Conservation (phyloP, 2,113 vertebrate species). For the Pterophyllum scalare region DNA sequence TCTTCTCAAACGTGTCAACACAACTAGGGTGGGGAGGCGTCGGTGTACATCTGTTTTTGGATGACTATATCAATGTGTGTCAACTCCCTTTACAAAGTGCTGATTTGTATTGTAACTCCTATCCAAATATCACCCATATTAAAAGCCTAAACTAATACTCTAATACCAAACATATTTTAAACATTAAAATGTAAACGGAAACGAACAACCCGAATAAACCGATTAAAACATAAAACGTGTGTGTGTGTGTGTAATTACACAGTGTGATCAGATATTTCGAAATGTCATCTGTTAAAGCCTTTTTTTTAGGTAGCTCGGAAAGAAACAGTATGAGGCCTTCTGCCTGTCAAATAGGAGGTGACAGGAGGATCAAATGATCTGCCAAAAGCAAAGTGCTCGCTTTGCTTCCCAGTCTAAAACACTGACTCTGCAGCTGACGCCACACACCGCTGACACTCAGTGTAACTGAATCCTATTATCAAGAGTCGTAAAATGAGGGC, state of each 20-base stretch:
- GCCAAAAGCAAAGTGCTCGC: constrained; percentile 29
- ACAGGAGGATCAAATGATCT: constrained; percentile 35
- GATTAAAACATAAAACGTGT: no score
- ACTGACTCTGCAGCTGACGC: constrained; percentile 31
- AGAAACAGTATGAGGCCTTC: not conserved
- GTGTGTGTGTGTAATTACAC: not conserved
- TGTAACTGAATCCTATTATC: not conserved
- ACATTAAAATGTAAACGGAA: not conserved
- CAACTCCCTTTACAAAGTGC: not conserved
- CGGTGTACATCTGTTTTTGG: not conserved
- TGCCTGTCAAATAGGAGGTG: not conserved
- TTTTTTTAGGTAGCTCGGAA: not conserved
- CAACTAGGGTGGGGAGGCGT: not conserved
- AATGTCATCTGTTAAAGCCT: not conserved
- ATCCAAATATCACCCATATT: not conserved
- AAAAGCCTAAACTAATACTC: not conserved
- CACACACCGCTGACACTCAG: constrained; percentile 3
- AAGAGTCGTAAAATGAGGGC: not conserved
- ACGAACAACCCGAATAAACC: not conserved
- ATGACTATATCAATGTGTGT: not conserved
- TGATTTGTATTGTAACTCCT: no score
- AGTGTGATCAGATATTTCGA: not conserved
- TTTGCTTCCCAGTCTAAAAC: constrained; percentile 14
- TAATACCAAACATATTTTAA: not conserved
- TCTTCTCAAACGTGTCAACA: constrained; percentile 4